A percentile compares a stretch with the other conserved stretches of the same genome.
Conservation (phyloP, 1,140 invertebrate species). For the Heliconius melpomene region DNA sequence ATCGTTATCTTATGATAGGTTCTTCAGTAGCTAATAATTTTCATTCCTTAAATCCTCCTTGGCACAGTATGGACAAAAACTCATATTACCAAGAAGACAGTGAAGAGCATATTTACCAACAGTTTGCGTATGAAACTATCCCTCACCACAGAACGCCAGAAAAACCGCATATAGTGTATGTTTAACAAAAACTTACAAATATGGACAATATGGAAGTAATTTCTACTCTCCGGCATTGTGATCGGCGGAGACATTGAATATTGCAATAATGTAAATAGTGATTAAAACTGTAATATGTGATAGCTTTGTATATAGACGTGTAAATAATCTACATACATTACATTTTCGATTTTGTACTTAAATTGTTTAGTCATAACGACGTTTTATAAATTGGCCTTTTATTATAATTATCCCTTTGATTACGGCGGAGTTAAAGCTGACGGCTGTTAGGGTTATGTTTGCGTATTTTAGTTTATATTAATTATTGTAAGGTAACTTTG, state of each 20-base stretch:
- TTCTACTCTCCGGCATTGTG: constrained; percentile 58
- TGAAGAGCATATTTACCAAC: constrained; percentile 82
- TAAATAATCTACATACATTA: constrained; percentile 63
- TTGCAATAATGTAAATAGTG: constrained; percentile 80
- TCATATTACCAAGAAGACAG: constrained; percentile 78
- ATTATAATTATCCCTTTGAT: constrained; percentile 12
- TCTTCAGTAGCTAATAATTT: constrained; percentile 82
- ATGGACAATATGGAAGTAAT: constrained; percentile 63
- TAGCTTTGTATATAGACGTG: constrained; percentile 78
- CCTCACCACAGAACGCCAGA: constrained; percentile 78
- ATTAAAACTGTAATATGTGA: constrained; percentile 78
- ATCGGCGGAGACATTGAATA: constrained; percentile 55
- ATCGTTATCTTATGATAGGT: constrained; percentile 82
- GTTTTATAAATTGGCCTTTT: constrained; percentile 29
- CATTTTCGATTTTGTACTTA: constrained; percentile 75
- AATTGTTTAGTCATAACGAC: constrained; percentile 54
- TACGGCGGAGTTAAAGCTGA: constrained; percentile 16
- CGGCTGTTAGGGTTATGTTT: constrained; percentile 27
- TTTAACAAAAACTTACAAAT: constrained; percentile 78
- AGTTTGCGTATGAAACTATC: constrained; percentile 82
- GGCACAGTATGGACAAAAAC: constrained; percentile 81
- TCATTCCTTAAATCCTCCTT: constrained; percentile 81
- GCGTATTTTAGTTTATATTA: constrained; percentile 27
- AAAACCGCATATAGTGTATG: constrained; percentile 84
- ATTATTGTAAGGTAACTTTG: constrained; percentile 16